A percentile compares a stretch with the other conserved stretches of the same genome.
Evolutionary conservation across 92 coral and sea anemone genomes (phyloP).

Genomic region (Ricordea florida): DNA sequence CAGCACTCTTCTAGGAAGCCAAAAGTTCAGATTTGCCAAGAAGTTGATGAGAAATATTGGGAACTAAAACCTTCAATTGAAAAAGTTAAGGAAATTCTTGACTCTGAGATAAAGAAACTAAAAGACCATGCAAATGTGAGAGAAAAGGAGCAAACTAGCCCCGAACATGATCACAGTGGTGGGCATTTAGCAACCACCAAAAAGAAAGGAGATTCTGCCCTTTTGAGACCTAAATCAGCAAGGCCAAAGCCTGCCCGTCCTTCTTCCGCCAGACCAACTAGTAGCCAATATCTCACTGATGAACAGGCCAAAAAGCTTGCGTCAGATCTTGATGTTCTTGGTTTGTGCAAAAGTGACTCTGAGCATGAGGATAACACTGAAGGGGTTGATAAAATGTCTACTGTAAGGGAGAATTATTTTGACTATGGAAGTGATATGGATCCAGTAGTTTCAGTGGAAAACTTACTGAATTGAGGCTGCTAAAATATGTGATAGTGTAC

Average conservation of each 20-base stretch:
- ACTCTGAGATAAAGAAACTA: constrained; percentile 64
- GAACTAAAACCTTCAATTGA: constrained; percentile 73
- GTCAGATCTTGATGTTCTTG: constrained; percentile 64
- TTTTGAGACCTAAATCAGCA: constrained; percentile 5
- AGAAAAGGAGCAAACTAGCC: not conserved
- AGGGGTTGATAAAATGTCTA: constrained; percentile 22
- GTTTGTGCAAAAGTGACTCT: constrained; percentile 36
- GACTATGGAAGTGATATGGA: constrained; percentile 91
- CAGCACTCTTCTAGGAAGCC: not conserved
- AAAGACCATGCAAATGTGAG: constrained; percentile 1
- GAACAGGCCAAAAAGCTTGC: constrained; percentile 52
- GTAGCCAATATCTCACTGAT: constrained; percentile 18
- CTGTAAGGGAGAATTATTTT: constrained; percentile 85
- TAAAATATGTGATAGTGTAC: too few species aligned
- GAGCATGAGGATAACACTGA: not conserved
- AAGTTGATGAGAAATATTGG: constrained; percentile 44
- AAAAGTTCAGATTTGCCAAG: constrained; percentile 22
- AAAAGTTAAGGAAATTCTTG: constrained; percentile 67
- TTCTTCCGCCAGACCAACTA: not conserved
- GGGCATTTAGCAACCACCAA: not conserved
- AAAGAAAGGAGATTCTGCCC: not conserved
- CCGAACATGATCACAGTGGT: not conserved
- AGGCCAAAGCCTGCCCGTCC: constrained; percentile 13
- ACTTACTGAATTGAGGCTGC: too few species aligned
- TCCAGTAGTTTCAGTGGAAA: too few species aligned